Conservation (phyloP, 2,888 invertebrate genomes). For the Caenorhabditis wallacei region DNA sequence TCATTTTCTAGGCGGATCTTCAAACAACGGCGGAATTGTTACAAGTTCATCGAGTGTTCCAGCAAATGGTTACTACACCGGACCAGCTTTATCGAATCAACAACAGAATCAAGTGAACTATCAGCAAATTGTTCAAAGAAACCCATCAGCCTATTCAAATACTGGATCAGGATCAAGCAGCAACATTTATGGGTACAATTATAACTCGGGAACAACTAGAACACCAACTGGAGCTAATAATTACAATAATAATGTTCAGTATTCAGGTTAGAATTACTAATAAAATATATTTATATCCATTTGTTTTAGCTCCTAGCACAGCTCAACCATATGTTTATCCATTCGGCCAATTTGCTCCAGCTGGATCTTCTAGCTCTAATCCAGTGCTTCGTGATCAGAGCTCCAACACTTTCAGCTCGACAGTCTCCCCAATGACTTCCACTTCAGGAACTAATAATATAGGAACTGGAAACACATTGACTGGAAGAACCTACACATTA, state of each 20-base stretch:
- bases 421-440: slow-evolving; percentile 2
- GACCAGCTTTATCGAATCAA: slow-evolving; percentile 66
- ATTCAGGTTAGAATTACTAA: slow-evolving; percentile 48
- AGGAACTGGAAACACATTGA: slow-evolving; percentile 22
- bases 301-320: slow-evolving; percentile 46
- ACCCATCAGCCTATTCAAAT: slow-evolving; percentile 30
- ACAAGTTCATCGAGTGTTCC: slow-evolving; percentile 57
- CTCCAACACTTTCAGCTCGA: slow-evolving; percentile 37
- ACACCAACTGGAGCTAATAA: slow-evolving; percentile 21
- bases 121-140: slow-evolving; percentile 69
- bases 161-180: slow-evolving; percentile 30
- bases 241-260: slow-evolving; percentile 54
- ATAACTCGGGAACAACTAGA: slow-evolving; percentile 34
- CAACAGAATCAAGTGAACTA: slow-evolving; percentile 73
- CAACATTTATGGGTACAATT: slow-evolving; percentile 63
- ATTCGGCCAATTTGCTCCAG: slow-evolving; percentile 60
- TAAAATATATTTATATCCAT: background rate
- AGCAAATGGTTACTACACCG: slow-evolving; percentile 57
- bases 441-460: slow-evolving; percentile 20
- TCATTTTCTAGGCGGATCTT: slow-evolving; percentile 13
- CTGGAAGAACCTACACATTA: slow-evolving; percentile 48
- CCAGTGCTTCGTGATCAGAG: slow-evolving; percentile 55
- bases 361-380: slow-evolving; percentile 44
- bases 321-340: slow-evolving; percentile 62
- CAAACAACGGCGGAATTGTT: slow-evolving; percentile 13